Evolutionary conservation across 2,888 invertebrate species (phyloP).

Genomic region (Dermolepida albohirtum): DNA sequence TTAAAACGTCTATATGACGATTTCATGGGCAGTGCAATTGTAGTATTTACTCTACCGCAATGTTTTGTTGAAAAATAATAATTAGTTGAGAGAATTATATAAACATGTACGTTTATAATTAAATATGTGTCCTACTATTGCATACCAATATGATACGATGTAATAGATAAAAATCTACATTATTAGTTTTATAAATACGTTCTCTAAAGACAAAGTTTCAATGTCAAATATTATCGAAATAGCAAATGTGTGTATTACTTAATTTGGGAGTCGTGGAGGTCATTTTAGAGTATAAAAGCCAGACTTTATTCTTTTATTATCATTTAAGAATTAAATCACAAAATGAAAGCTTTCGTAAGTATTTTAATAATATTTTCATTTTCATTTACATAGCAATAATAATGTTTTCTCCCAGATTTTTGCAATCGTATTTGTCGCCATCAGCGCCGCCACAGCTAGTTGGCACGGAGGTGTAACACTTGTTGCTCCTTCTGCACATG

Average conservation of each 20-base stretch:
- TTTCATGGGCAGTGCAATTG: no score
- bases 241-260: constrained; percentile 6
- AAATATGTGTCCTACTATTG: no score
- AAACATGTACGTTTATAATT: no score
- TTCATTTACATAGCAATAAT: not conserved
- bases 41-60: no score
- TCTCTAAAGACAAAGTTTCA: not conserved
- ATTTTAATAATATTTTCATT: not conserved
- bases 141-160: no score
- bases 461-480: constrained; percentile 37
- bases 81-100: no score
- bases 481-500: constrained; percentile 34
- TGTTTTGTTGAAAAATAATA: no score
- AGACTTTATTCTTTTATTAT: constrained; percentile 7
- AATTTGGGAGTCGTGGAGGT: constrained; percentile 19
- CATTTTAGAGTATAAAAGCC: constrained; percentile 28
- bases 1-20: no score
- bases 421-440: constrained; percentile 36
- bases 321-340: constrained; percentile 26
- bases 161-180: no score
- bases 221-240: constrained; percentile 10
- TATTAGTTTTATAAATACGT: not conserved
- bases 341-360: constrained; percentile 41
- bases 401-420: constrained; percentile 15
- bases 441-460: constrained; percentile 36